Evolutionary conservation across 2,888 invertebrate genomes (phyloP).

Genomic region (Leistus spinibarbis): DNA sequence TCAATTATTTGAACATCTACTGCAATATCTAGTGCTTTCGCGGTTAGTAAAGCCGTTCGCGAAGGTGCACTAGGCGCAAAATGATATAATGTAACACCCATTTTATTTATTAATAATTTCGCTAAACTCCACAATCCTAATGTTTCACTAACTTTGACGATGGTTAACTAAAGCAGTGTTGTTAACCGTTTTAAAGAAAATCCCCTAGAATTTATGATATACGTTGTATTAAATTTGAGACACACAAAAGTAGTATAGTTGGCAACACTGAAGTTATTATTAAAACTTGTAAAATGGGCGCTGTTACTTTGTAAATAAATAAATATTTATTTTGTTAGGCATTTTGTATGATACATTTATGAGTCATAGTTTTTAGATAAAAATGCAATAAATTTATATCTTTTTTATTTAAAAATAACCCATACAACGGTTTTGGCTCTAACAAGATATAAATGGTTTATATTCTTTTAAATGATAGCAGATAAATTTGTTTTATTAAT

Average conservation of each 20-base stretch:
- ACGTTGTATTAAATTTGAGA: neutral
- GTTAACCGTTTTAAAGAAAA: neutral
- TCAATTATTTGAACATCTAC: slow-evolving; percentile 61
- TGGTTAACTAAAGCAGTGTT: too few relatives aligned
- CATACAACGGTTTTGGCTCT: slow-evolving; percentile 56
- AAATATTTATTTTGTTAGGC: neutral
- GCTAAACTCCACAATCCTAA: slow-evolving; percentile 2
- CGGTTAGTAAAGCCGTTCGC: slow-evolving; percentile 65
- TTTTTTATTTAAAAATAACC: slow-evolving; percentile 59
- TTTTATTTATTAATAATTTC: slow-evolving; percentile 41
- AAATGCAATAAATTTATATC: slow-evolving; percentile 33
- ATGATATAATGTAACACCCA: slow-evolving; percentile 65
- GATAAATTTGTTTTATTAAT: slow-evolving; percentile 10
- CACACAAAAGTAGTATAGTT: neutral
- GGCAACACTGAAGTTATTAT: neutral
- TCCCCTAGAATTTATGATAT: neutral
- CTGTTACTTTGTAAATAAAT: neutral
- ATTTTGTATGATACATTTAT: neutral
- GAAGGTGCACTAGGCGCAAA: slow-evolving; percentile 67
- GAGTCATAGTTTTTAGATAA: neutral
- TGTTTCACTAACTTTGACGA: too few relatives aligned
- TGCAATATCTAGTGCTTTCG: slow-evolving; percentile 64
- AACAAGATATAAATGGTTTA: slow-evolving; percentile 57
- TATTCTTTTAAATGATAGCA: slow-evolving; percentile 46
- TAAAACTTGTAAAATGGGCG: neutral